phyloP scores from a whole-genome alignment of 2,797 vertebrate genomes.

The Onychomys arenicola region DNA sequence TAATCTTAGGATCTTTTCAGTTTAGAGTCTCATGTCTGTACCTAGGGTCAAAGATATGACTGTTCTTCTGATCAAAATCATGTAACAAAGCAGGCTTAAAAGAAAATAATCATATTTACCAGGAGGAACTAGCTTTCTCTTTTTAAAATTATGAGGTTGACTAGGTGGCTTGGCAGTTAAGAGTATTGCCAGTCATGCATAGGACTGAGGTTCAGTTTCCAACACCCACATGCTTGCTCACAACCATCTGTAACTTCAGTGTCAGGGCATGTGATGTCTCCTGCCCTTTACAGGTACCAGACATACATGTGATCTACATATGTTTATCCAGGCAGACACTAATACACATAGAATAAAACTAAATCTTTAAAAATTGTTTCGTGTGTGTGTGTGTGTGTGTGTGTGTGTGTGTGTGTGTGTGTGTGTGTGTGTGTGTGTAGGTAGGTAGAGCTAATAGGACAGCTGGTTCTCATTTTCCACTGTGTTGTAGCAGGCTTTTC shows the following conservation, averaged over 20 bases:
- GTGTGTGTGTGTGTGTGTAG: background rate
- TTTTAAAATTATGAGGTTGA: background rate
- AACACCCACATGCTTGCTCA: background rate
- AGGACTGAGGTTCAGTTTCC: background rate
- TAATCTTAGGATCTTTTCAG: background rate
- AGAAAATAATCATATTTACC: background rate
- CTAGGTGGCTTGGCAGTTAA: background rate
- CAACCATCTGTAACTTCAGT: background rate
- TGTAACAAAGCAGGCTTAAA: background rate
- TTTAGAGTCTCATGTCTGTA: background rate
- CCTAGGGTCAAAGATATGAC: background rate
- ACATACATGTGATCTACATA: background rate
- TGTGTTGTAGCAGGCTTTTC: background rate
- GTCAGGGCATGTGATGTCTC: background rate
- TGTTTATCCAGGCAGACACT: background rate
- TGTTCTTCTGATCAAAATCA: background rate
- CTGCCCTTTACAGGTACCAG: background rate
- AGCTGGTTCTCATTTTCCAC: background rate
- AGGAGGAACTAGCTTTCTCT: background rate
- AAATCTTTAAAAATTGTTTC: background rate
- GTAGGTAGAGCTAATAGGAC: background rate
- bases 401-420: background rate
- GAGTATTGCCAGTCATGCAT: background rate
- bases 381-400: background rate
- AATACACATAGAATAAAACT: background rate